Conservation (phyloP, 2,797 vertebrate genomes). For the Lindbergichthys nudifrons region DNA sequence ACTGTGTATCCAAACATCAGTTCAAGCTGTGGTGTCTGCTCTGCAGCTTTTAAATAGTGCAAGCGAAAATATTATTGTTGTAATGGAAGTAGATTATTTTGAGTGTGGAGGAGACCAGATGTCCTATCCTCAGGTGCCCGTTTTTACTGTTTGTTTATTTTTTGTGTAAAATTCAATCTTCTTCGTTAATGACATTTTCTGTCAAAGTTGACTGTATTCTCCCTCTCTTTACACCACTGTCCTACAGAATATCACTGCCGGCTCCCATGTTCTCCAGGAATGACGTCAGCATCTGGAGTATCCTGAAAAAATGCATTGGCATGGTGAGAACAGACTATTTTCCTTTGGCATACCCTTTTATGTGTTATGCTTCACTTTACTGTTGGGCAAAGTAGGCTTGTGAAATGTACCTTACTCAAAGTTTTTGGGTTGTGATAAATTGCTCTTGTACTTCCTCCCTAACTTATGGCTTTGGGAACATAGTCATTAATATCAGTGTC, state of each 20-base stretch:
- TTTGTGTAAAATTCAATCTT: too few species aligned
- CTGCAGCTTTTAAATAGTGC: constrained; percentile 26
- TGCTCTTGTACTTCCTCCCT: constrained; percentile 12
- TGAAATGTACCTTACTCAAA: constrained; percentile 1
- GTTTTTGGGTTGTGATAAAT: constrained; percentile 24
- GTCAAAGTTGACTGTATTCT: background rate
- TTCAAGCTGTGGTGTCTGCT: constrained; percentile 27
- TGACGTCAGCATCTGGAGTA: constrained; percentile 98
- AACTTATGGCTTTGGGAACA: constrained; percentile 4
- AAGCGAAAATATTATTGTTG: background rate
- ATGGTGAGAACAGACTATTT: constrained; percentile 88
- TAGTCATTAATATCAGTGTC: constrained; percentile 37
- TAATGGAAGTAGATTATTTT: constrained; percentile 1
- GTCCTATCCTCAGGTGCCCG: background rate
- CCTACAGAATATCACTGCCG: constrained; percentile 90
- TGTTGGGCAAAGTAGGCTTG: background rate
- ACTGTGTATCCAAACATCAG: constrained; percentile 60
- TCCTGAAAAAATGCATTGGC: constrained; percentile 98
- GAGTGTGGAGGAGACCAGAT: background rate
- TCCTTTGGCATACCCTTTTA: background rate
- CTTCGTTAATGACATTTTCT: background rate
- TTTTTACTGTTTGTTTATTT: too few species aligned
- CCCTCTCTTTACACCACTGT: constrained; percentile 8
- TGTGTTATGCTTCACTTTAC: background rate
- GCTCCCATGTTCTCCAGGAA: constrained; percentile 98